phyloP scores from a whole-genome alignment of 1,140 invertebrate genomes.

The Hyphantria cunea region DNA sequence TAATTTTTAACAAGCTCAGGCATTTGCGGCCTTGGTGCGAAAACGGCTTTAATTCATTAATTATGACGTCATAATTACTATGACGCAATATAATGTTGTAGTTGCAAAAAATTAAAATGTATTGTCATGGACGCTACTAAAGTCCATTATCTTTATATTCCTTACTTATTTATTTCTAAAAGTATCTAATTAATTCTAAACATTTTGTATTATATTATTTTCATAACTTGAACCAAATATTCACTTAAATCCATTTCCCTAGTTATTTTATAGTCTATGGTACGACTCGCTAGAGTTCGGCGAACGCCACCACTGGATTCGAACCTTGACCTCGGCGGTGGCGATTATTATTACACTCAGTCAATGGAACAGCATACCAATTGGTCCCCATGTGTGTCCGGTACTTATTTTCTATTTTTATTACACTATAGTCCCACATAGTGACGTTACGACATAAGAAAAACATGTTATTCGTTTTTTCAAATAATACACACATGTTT shows the following conservation, averaged over 20 bases:
- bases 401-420: not conserved
- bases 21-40: not conserved
- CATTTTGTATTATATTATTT: too few species aligned
- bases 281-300: not conserved
- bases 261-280: constrained; percentile 5
- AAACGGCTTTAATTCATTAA: not conserved
- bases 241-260: too few species aligned
- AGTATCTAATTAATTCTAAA: too few species aligned
- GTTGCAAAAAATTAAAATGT: too few species aligned
- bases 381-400: not conserved
- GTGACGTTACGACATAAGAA: not conserved
- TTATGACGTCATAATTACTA: not conserved
- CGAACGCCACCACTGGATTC: constrained; percentile 25
- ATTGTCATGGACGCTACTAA: too few species aligned
- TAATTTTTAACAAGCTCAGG: not conserved
- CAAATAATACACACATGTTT: too few species aligned
- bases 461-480: not conserved
- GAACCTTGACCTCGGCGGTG: constrained; percentile 40
- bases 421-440: too few species aligned
- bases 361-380: constrained; percentile 14
- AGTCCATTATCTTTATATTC: too few species aligned
- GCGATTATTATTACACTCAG: constrained; percentile 32
- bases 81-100: too few species aligned
- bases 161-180: too few species aligned
- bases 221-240: too few species aligned